phyloP scores from a whole-genome alignment of 2,113 vertebrate species.

The Hymenochirus boettgeri region DNA sequence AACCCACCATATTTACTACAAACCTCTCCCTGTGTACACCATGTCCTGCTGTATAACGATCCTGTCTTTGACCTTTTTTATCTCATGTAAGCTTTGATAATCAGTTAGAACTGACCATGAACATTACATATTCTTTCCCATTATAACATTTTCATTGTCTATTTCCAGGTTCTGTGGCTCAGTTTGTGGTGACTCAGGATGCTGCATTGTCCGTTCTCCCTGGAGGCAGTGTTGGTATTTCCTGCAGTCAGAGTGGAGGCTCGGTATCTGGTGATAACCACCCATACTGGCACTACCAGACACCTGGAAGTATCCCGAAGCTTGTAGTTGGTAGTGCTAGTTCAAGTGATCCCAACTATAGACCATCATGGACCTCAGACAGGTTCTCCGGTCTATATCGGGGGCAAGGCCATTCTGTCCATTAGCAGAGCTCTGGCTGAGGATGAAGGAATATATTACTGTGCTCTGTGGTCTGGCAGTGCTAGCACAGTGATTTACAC shows the following conservation, averaged over 20 bases:
- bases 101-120: too few relatives aligned
- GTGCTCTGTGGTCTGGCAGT: background rate
- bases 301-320: slow-evolving; percentile 4
- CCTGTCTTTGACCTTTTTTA: too few relatives aligned
- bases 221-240: background rate
- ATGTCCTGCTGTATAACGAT: too few relatives aligned
- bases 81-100: too few relatives aligned
- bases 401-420: background rate
- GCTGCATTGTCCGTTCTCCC: background rate
- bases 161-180: slow-evolving; percentile 3
- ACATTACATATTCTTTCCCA: background rate
- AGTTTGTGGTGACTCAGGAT: slow-evolving; percentile 16
- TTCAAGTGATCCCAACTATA: background rate
- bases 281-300: slow-evolving; percentile 12
- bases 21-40: too few relatives aligned
- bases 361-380: slow-evolving; percentile 13
- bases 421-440: slow-evolving; percentile 5
- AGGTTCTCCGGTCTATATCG: slow-evolving; percentile 12
- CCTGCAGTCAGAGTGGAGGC: slow-evolving; percentile 5
- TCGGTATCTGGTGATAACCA: slow-evolving; percentile 7
- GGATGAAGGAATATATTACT: slow-evolving; percentile 1
- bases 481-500: background rate
- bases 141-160: background rate
- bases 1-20: too few relatives aligned
- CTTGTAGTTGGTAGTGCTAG: slow-evolving; percentile 12